phyloP scores from a whole-genome alignment of 2,797 vertebrate species.

The Amazona finschi region DNA sequence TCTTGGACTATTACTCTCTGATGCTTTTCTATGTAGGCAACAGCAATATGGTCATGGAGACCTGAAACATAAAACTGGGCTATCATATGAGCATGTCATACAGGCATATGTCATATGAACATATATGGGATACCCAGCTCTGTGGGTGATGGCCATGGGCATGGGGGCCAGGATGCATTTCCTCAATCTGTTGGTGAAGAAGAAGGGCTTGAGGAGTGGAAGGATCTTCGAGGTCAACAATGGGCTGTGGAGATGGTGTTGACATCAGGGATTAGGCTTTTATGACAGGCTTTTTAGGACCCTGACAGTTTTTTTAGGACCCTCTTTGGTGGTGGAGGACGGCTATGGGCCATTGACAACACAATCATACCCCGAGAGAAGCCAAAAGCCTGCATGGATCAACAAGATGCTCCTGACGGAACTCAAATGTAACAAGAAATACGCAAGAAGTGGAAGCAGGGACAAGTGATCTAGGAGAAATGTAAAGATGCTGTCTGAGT shows the following conservation, averaged over 20 bases:
- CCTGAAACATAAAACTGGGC: not conserved
- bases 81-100: not conserved
- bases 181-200: not conserved
- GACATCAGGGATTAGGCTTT: not conserved
- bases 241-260: not conserved
- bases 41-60: accelerated
- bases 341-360: not conserved
- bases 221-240: not conserved
- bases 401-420: not conserved
- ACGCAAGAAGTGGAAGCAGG: not conserved
- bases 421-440: not conserved
- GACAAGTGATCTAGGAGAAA: not conserved
- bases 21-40: not conserved
- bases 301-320: not conserved
- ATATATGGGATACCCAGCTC: not conserved
- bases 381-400: not conserved
- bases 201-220: not conserved
- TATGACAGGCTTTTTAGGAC: not conserved
- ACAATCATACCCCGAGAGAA: not conserved
- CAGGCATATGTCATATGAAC: not conserved
- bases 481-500: not conserved
- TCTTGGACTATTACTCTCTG: not conserved
- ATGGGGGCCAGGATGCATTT: not conserved
- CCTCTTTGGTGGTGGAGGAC: not conserved
- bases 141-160: not conserved